A percentile compares a stretch with the other conserved stretches of the same genome.
phyloP scores from a whole-genome alignment of 2,113 vertebrate genomes.

The Macrotus californicus region DNA sequence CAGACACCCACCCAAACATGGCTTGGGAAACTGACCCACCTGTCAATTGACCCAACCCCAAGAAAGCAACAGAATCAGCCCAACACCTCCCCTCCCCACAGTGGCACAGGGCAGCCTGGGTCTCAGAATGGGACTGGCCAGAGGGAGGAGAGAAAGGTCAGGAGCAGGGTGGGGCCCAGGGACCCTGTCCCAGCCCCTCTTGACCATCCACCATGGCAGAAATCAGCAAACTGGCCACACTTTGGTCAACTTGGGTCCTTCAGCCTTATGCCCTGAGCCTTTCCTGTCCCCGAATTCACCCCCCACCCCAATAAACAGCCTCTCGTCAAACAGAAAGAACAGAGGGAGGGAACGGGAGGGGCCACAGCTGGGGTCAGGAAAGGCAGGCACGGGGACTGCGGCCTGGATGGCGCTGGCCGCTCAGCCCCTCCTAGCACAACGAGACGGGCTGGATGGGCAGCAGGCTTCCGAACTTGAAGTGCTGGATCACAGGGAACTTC shows the following conservation, averaged over 20 bases:
- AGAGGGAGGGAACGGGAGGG: conserved; percentile 48
- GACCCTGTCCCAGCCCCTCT: background rate
- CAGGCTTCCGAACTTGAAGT: conserved; percentile 98
- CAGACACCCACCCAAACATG: background rate
- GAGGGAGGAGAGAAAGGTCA: background rate
- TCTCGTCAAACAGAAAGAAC: conserved; percentile 60
- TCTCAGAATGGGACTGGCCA: background rate
- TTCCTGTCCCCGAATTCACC: background rate
- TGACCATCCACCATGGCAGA: background rate
- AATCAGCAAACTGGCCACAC: background rate
- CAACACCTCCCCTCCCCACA: background rate
- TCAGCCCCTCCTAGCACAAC: conserved; percentile 82
- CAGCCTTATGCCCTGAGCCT: conserved; percentile 32
- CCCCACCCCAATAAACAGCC: conserved; percentile 48
- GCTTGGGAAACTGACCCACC: background rate
- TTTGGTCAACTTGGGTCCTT: conserved; percentile 41
- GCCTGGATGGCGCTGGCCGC: conserved; percentile 13
- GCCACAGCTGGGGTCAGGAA: background rate
- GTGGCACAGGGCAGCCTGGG: background rate
- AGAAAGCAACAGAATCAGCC: background rate
- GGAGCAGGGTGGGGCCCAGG: background rate
- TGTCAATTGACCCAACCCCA: background rate
- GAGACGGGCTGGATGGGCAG: conserved; percentile 92
- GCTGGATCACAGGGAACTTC: conserved; percentile 99
- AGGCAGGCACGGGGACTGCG: background rate